Conservation (phyloP, 35 echinoderm and acorn worm genomes). For the Lytechinus pictus region DNA sequence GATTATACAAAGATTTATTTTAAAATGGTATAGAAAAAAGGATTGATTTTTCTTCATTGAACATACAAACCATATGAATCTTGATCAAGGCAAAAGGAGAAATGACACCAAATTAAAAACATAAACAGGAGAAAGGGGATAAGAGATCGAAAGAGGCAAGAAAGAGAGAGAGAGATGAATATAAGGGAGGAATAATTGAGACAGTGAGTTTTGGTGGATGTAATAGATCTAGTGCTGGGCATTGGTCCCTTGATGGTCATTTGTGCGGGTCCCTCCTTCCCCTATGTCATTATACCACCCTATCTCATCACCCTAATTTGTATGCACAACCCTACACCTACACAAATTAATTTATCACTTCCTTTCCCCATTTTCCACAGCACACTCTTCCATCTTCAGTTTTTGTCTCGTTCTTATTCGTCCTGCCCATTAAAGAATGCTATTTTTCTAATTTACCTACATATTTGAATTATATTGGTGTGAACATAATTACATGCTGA, state of each 20-base stretch:
- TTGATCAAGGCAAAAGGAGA: background rate
- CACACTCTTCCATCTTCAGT: background rate
- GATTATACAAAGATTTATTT: too few species aligned
- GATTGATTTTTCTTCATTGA: too few species aligned
- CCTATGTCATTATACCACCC: constrained; percentile 36
- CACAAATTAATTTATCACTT: constrained; percentile 51
- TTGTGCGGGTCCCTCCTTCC: constrained; percentile 35
- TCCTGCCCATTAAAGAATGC: background rate
- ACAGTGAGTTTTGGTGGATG: background rate
- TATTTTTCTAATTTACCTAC: background rate
- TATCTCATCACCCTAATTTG: constrained; percentile 7
- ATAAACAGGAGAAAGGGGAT: background rate
- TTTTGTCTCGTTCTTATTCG: background rate
- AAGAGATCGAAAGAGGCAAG: background rate
- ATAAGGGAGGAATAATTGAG: constrained; percentile 1
- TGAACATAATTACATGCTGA: too few species aligned
- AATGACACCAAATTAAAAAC: background rate
- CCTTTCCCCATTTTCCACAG: background rate
- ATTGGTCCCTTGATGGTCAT: constrained; percentile 15
- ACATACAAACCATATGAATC: too few species aligned
- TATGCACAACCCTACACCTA: constrained; percentile 34
- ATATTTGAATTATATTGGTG: too few species aligned
- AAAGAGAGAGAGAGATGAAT: background rate
- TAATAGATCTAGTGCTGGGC: constrained; percentile 33
- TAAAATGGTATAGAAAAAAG: too few species aligned